Conservation (phyloP, 2,888 invertebrate species). For the Chromoteleia sp. region DNA sequence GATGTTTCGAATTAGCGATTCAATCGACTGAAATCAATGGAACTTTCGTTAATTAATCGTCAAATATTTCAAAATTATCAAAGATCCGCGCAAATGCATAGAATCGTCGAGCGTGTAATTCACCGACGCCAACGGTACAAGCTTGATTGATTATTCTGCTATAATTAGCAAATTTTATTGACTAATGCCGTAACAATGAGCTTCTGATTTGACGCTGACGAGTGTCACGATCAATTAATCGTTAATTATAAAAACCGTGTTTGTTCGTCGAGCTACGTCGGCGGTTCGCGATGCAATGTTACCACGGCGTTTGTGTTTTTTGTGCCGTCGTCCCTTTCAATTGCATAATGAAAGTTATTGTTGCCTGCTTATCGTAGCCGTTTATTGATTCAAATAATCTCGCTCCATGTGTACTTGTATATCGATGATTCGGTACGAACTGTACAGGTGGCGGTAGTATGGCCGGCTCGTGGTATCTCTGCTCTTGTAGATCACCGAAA, state of each 20-base stretch:
- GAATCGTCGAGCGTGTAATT: constrained; percentile 17
- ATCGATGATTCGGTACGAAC: constrained; percentile 82
- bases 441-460: constrained; percentile 82
- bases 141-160: constrained; percentile 57
- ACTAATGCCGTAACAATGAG: constrained; percentile 42
- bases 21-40: not conserved
- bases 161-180: constrained; percentile 63
- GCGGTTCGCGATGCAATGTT: not conserved
- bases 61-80: constrained; percentile 24
- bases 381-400: constrained; percentile 54
- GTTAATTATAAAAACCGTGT: constrained; percentile 47
- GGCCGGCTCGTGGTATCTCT: constrained; percentile 80
- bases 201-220: constrained; percentile 46
- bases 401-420: constrained; percentile 74
- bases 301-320: constrained; percentile 1
- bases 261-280: constrained; percentile 11
- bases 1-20: not conserved
- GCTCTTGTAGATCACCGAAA: constrained; percentile 81
- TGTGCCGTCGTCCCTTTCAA: not conserved
- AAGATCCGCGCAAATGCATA: constrained; percentile 9
- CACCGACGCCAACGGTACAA: constrained; percentile 25
- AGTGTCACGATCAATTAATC: constrained; percentile 45
- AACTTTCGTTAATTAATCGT: constrained; percentile 18
- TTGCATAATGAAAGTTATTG: constrained; percentile 35
- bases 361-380: constrained; percentile 23